A percentile compares a stretch with the other conserved stretches of the same genome.
These are phyloP conservation scores for Lucilia cuprina DNA, from an alignment of 1,140 invertebrate species.

Conservation along the genomic window DNA sequence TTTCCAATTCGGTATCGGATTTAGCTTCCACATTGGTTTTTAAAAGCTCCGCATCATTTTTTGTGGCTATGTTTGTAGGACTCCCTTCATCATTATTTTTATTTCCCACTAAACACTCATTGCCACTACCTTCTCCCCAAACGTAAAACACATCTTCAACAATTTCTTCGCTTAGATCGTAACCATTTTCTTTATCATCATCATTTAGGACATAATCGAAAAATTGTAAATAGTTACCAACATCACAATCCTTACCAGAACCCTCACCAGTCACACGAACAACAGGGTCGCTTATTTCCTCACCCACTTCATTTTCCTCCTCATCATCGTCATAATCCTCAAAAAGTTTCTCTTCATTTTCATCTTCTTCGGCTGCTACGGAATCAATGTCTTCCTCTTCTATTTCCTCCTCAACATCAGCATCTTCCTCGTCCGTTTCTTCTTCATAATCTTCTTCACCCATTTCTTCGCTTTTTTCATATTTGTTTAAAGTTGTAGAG, in stretches of 20 bases:
- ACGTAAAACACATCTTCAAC: constrained; percentile 78
- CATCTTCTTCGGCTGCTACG: constrained; percentile 63
- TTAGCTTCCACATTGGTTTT: not conserved
- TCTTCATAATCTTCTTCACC: constrained; percentile 55
- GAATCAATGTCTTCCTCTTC: constrained; percentile 76
- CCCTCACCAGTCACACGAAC: constrained; percentile 75
- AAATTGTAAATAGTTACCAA: constrained; percentile 36
- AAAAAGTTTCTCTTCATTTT: constrained; percentile 63
- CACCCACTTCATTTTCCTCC: constrained; percentile 66
- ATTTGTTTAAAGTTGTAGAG: constrained; percentile 55
- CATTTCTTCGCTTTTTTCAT: constrained; percentile 56
- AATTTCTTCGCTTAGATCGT: constrained; percentile 71
- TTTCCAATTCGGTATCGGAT: not conserved
- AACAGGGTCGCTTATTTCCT: constrained; percentile 76
- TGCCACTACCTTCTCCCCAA: constrained; percentile 75
- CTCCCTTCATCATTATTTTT: constrained; percentile 43
- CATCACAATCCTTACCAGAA: constrained; percentile 73
- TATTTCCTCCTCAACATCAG: constrained; percentile 62
- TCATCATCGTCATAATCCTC: constrained; percentile 70
- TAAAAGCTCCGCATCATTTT: not conserved
- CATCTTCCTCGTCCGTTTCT: constrained; percentile 47
- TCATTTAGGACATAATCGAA: constrained; percentile 38
- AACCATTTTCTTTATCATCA: constrained; percentile 48
- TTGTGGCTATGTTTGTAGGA: not conserved
- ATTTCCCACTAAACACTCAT: constrained; percentile 69